Evolutionary conservation across 2,113 vertebrate genomes (phyloP).

Genomic region (Strix aluco): DNA sequence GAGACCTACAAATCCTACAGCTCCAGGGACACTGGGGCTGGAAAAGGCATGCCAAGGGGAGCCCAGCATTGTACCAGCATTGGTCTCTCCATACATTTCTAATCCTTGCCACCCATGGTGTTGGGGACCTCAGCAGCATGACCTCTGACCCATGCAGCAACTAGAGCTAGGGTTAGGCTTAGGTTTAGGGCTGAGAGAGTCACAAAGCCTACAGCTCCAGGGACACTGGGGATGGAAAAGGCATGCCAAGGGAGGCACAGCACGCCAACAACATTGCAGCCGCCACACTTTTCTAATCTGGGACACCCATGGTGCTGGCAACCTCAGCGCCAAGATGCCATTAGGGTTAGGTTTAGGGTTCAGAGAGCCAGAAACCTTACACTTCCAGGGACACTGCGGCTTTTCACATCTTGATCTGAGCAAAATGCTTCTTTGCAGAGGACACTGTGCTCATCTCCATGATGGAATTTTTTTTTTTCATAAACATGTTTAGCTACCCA

Average conservation of each 20-base stretch:
- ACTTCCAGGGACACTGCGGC: too few relatives aligned
- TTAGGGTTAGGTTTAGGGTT: not conserved
- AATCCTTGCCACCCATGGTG: too few relatives aligned
- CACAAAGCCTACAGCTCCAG: not conserved
- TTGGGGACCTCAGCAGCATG: too few relatives aligned
- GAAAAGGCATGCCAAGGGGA: not conserved
- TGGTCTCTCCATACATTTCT: not conserved
- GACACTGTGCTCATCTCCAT: fast-evolving
- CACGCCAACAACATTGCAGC: too few relatives aligned
- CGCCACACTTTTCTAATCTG: not conserved
- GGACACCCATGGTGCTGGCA: too few relatives aligned
- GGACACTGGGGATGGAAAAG: not conserved
- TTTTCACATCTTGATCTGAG: not conserved
- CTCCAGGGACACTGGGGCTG: not conserved
- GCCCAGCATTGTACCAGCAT: fast-evolving
- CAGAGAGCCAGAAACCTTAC: not conserved
- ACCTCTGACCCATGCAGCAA: too few relatives aligned
- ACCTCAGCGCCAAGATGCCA: not conserved
- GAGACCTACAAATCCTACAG: not conserved
- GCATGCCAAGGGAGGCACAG: fast-evolving
- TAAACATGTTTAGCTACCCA: not conserved
- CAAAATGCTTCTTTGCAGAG: fast-evolving
- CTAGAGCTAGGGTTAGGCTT: too few relatives aligned
- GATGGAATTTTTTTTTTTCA: not conserved
- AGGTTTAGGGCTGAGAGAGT: not conserved